Evolutionary conservation across 2,113 vertebrate genomes (phyloP).

Genomic region (Carassius auratus): DNA sequence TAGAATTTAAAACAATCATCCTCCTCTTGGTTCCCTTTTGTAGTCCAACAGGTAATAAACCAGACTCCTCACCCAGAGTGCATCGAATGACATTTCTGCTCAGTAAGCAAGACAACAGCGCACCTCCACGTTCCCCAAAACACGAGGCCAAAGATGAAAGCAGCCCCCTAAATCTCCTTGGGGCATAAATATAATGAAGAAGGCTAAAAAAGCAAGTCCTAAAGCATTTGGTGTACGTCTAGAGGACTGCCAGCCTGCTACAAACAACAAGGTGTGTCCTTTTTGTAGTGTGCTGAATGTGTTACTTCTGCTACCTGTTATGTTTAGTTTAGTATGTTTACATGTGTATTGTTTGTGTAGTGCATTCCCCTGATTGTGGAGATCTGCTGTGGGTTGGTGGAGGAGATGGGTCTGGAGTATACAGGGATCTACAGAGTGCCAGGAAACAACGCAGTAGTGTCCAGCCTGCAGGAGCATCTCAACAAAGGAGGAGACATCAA

Average conservation of each 20-base stretch:
- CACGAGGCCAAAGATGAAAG: slow-evolving; percentile 90
- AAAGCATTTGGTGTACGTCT: slow-evolving; percentile 89
- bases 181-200: slow-evolving; percentile 98
- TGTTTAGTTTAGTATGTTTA: not conserved
- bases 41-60: slow-evolving; percentile 88
- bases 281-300: slow-evolving; percentile 3
- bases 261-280: slow-evolving; percentile 86
- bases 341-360: slow-evolving; percentile 65
- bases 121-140: slow-evolving; percentile 79
- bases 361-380: slow-evolving; percentile 93
- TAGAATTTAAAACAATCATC: not conserved
- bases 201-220: slow-evolving; percentile 84
- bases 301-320: slow-evolving; percentile 6
- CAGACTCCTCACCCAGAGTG: slow-evolving; percentile 90
- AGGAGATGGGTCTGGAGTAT: slow-evolving; percentile 94
- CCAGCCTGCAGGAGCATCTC: slow-evolving; percentile 92
- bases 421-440: slow-evolving; percentile 97
- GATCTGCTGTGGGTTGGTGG: slow-evolving; percentile 92
- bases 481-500: slow-evolving; percentile 95
- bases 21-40: slow-evolving; percentile 56
- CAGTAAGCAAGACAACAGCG: slow-evolving; percentile 72
- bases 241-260: slow-evolving; percentile 92
- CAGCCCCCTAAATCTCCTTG: slow-evolving; percentile 87
- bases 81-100: slow-evolving; percentile 87
- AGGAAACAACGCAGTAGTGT: slow-evolving; percentile 94